These are phyloP conservation scores for Scartelaos histophorus DNA, from an alignment of 2,113 vertebrate genomes.

Conservation along the genomic window DNA sequence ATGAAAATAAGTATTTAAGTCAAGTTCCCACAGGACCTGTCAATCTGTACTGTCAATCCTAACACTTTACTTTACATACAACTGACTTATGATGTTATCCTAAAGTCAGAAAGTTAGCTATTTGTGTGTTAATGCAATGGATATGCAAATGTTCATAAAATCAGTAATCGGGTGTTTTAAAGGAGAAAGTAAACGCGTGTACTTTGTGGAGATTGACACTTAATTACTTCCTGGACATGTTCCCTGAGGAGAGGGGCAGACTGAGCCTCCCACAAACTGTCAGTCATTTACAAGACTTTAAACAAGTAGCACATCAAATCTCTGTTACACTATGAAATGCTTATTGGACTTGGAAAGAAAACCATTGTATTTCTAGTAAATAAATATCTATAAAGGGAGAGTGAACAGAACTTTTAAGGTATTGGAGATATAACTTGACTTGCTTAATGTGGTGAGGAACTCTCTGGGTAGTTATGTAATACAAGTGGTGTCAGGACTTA, in stretches of 20 bases:
- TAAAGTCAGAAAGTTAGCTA: not conserved
- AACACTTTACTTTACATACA: not conserved
- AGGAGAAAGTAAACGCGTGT: not conserved
- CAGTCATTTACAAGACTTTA: not conserved
- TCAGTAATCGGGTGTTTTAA: not conserved
- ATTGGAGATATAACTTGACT: conserved; percentile 1
- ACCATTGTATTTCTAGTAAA: not conserved
- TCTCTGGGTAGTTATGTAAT: conserved; percentile 46
- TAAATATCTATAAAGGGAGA: too few species aligned
- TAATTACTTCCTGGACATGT: not conserved
- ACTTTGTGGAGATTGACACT: not conserved
- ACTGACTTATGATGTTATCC: not conserved
- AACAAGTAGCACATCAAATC: not conserved
- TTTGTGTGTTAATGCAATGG: too few species aligned
- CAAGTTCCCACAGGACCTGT: too few species aligned
- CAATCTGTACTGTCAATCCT: too few species aligned
- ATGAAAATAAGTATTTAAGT: too few species aligned
- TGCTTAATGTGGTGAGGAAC: conserved; percentile 7
- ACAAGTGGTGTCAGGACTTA: conserved; percentile 39
- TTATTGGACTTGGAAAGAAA: not conserved
- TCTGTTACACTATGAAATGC: not conserved
- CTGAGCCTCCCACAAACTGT: not conserved
- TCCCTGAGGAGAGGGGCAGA: not conserved
- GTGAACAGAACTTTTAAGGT: too few species aligned
- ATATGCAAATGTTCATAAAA: too few species aligned